phyloP scores from a whole-genome alignment of 2,888 invertebrate genomes.

The Drosophila gaucha region DNA sequence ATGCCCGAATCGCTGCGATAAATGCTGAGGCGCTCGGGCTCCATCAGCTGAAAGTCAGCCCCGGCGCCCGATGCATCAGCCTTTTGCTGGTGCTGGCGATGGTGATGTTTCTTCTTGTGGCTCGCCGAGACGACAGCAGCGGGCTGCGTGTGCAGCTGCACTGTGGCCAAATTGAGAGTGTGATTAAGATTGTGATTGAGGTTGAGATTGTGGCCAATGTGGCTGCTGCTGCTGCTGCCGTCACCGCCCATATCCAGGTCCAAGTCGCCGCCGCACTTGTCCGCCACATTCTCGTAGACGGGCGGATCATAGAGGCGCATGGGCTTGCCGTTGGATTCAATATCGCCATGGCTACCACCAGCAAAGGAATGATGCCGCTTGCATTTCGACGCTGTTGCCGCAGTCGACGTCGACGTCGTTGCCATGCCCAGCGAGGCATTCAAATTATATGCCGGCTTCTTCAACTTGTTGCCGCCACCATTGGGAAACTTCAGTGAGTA shows the following conservation, averaged over 20 bases:
- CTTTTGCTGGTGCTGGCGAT: conserved; percentile 83
- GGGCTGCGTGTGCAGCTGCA: conserved; percentile 72
- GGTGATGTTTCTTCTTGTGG: conserved; percentile 82
- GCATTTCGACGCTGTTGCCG: conserved; percentile 70
- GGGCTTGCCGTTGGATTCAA: conserved; percentile 74
- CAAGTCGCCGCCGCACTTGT: conserved; percentile 84
- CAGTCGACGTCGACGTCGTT: conserved; percentile 44
- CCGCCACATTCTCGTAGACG: conserved; percentile 88
- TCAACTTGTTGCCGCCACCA: conserved; percentile 46
- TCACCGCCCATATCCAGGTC: conserved; percentile 58
- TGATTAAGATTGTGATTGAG: conserved; percentile 22
- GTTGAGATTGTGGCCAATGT: conserved; percentile 13
- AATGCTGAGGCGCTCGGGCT: conserved; percentile 83
- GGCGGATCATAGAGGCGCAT: conserved; percentile 84
- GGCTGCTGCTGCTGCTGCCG: conserved; percentile 56
- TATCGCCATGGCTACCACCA: conserved; percentile 83
- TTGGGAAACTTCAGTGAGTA: conserved; percentile 83
- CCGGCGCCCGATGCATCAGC: conserved; percentile 46
- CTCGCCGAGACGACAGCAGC: conserved; percentile 61
- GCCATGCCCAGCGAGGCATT: conserved; percentile 53
- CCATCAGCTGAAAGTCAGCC: conserved; percentile 80
- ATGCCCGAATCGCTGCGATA: conserved; percentile 85
- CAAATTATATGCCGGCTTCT: conserved; percentile 46
- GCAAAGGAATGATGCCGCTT: conserved; percentile 85
- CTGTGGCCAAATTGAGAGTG: conserved; percentile 63